Base-by-base conservation (phyloP, 2,797 vertebrate genomes). In the Myiotriccus ornatus region DNA sequence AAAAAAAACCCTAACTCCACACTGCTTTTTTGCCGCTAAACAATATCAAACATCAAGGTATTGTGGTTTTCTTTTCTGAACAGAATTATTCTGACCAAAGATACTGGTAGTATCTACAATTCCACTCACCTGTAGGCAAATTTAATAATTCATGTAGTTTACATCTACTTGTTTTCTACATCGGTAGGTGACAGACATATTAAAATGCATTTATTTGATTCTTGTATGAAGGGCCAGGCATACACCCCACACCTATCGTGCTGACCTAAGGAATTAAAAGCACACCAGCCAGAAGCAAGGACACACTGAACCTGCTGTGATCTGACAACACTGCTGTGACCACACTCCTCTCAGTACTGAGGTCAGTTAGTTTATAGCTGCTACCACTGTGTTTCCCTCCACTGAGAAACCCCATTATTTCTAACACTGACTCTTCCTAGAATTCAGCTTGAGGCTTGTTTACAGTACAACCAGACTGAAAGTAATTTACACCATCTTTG, bases 361-460 rank as follows among this genome's bases (percentile, higher is more conserved):
- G 73, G 59, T 20, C 87, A 73, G 30, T 2, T 22, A 39, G 27
- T 62, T 90, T 69, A 78, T 2, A 82, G 43, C 32, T 28, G 24
- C 44, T 21, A n/a, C 30, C n/a, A 56, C 39, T 30, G 8, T 18
- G 25, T 14, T 85, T 28, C 32, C 14, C 50, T 85, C 20, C 53
- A 75, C 39, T 32, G 14, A 88, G 46, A 80, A 91, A 75, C 32
- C n/a, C 56, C 30, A 25, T 52, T 68, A 87, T 63, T 86, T 87
- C 69, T 82, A 78, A 43, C 32, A 56, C 37, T 59, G 62, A 57
- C 65, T 44, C 69, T 63, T 50, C 70, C 11, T 7, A 76, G 39
- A 55, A 55, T 57, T 50, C 57, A 81, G 50, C 4, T 57, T 69
- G n/a, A 70, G 89, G 12, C 46, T 92, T 60, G n/a, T 6, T 24